Base-by-base conservation (phyloP, 2,888 invertebrate species). In the Acrobasis consociella region DNA sequence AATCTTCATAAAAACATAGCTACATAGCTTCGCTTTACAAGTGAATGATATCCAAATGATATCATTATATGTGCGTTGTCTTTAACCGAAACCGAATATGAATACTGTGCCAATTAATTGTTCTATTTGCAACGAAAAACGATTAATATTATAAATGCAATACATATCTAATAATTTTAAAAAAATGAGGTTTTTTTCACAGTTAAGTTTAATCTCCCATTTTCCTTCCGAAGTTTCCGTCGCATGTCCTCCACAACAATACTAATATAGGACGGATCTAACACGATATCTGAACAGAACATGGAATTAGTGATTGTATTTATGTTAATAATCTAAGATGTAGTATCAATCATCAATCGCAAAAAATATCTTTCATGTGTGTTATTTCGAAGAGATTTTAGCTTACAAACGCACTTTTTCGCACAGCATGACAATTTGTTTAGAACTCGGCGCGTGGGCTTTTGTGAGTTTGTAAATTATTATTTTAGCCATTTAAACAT, bases 361-460 rank as follows among this genome's bases (percentile, higher is more conserved):
- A 46, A 46, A 46, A n/a, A 13, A 13, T 13, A 42, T 46, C 13
- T 46, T 46, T 46, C 46, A 13, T n/a, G 46, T 5, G 13, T 13
- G n/a, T n/a, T 46, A 46, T n/a, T 46, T 46, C 10, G 5, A n/a
- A 46, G 46, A 46, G 7, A 46, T 13, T 46, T 46, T 46, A 42
- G 7, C n/a, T n/a, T 46, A 13, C n/a, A 46, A 13, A 31, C 31
- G 42, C 13, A 13, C n/a, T 46, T 46, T 46, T 46, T 46, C 46
- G 46, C 46, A 46, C 46, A 46, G 46, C 46, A 46, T 46, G 46
- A 46, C n/a, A 31, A n/a, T 13, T 46, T 46, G n/a, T 46, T 46
- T 46, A 46, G 9, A 46, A 46, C 46, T 46, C 46, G n/a, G 46
- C 46, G 46, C 13, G 46, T 46, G 2, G 46, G n/a, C 46, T 46